Evolutionary conservation across 2,113 vertebrate genomes (phyloP).

Genomic region (Grus americana): DNA sequence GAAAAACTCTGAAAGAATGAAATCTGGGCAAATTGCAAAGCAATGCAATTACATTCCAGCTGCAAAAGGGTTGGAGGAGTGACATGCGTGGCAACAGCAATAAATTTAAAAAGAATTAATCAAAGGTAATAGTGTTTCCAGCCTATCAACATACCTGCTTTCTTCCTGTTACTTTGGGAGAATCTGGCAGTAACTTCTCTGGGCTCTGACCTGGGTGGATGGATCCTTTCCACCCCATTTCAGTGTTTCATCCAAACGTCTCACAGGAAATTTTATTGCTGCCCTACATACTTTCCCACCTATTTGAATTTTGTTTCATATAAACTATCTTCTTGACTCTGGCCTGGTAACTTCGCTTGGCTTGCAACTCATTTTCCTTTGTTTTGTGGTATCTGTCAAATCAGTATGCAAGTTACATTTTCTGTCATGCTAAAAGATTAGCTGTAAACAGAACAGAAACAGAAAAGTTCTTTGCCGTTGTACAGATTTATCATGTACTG

Average conservation of each 20-base stretch:
- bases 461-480: neutral
- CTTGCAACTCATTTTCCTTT: neutral
- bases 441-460: neutral
- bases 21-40: neutral
- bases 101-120: too few species aligned
- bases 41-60: neutral
- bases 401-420: neutral
- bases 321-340: neutral
- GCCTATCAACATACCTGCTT: neutral
- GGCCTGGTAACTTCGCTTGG: neutral
- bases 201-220: neutral
- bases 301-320: neutral
- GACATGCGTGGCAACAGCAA: neutral
- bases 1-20: neutral
- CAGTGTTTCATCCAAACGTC: neutral
- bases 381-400: neutral
- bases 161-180: neutral
- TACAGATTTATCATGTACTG: neutral
- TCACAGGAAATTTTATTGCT: neutral
- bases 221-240: neutral
- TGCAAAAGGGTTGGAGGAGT: neutral
- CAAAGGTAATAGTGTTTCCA: neutral
- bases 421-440: neutral
- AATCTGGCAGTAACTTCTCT: neutral
- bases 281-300: rapidly evolving